Evolutionary conservation across 1,140 invertebrate species (phyloP), one percentile per base, ranked within the genome.

Genomic region (Hermetia illucens): DNA sequence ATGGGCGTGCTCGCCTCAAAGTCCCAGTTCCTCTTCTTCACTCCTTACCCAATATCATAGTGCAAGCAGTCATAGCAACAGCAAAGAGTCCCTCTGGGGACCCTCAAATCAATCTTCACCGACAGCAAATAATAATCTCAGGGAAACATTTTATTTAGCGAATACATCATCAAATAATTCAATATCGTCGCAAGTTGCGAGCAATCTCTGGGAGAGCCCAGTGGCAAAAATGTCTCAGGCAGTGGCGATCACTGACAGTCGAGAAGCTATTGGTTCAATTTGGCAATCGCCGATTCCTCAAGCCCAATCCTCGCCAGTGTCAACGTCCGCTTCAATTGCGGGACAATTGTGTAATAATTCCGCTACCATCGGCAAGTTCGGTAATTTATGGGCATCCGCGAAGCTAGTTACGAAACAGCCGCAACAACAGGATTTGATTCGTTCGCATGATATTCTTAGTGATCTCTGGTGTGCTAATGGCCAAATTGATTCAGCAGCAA

Each of bases 11-110:
- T 13, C 20, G 13, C 21, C 39, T 29, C 33, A 60, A 4, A 60
- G 57, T 40, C 57, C 57, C 17, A 58, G 50, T 21, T 54, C 48
- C 21, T 50, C 45, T 4, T 36, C 41, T 21, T 42, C 37, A 2
- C 25, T 33, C 3, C 34, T 34, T 9, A 38, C 41, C 5, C 32
- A 35, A 31, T 36, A 44, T 34, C 39, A 36, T 8, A 42, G 40
- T 21, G 19, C 25, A n/a, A 36, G 40, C 21, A 41, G 39, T n/a
- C 21, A 43, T 40, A 41, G 45, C 33, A 52, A 55, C 42, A 50
- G 57, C 47, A 61, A 61, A 41, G 58, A 61, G 40, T 44, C 52
- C 39, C 44, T 61, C 15, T 55, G 58, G 49, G 36, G n/a, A n/a
- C n/a, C 51, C 3, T 45, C 44, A 33, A 40, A 24, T 6, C 54